Base-by-base conservation (phyloP, 2,888 invertebrate species). In the Noctua comes region DNA sequence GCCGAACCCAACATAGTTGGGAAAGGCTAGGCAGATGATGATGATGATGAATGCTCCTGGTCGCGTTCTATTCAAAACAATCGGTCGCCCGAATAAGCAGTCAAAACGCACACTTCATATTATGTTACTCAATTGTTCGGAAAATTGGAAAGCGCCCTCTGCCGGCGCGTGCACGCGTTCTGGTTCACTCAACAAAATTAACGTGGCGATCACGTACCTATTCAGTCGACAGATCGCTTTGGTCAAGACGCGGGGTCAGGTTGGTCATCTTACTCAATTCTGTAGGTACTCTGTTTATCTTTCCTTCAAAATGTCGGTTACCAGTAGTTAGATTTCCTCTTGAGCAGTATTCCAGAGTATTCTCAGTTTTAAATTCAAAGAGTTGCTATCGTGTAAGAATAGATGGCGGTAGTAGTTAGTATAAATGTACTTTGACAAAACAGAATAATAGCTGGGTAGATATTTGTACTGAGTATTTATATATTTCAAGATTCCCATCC, bases 371-470 rank as follows among this genome's bases (percentile, higher is more conserved):
- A 11, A 21, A 46, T 1, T 8, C 16, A 48, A 31, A 21, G 13
- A 81, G 65, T 79, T 74, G 18, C 66, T 10, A 16, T 8, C 8
- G 11, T 74, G 1, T 10, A 11, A 3, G 16, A 3, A 57, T 57
- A 79, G 82, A 79, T 79, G 79, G 82, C 79, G 79, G 48, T 74
- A 82, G 79, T 74, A 66, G 82, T 73, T 65, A 2, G 8, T 10
- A n/a, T 24, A 51, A 40, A 27, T 5, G 21, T 1, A 18, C 7
- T 79, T 31, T 16, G 11, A 51, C 3, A 77, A 62, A 18, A 27
- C 2, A 4, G 16, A 27, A 48, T 36, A 72, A 18, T 43, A 21
- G 43, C 1, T 46, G 24, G 7, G 31, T 36, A 31, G 5, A n/a
- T 57, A n/a, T 57, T 57, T 51, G 4, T 24, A 8, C 24, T 2